Percentiles rank a stretch among this genome's conserved stretches.
Conservation (phyloP, 2,113 vertebrate species). For the Datnioides undecimradiatus region DNA sequence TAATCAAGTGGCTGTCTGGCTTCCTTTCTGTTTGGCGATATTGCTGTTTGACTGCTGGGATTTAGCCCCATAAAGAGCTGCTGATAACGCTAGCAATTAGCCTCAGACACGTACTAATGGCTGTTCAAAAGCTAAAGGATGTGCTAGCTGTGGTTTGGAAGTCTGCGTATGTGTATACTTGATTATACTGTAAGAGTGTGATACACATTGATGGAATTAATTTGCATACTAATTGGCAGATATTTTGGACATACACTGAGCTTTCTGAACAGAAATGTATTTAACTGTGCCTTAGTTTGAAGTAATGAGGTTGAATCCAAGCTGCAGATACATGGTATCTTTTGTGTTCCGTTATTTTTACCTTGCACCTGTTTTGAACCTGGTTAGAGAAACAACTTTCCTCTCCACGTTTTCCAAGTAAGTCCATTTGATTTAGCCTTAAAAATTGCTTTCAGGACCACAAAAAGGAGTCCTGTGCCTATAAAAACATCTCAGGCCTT, state of each 20-base stretch:
- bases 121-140: conserved; percentile 44
- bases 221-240: conserved; percentile 60
- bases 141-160: conserved; percentile 27
- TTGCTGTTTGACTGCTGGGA: conserved; percentile 66
- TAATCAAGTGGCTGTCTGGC: conserved; percentile 73
- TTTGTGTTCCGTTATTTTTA: conserved; percentile 23
- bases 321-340: conserved; percentile 1
- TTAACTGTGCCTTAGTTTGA: conserved; percentile 22
- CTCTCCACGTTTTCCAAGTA: conserved; percentile 4
- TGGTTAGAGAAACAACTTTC: background rate
- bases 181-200: conserved; percentile 30
- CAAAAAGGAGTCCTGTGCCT: background rate
- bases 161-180: conserved; percentile 17
- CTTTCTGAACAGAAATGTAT: conserved; percentile 35
- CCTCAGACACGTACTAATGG: conserved; percentile 40
- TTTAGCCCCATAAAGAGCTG: conserved; percentile 34
- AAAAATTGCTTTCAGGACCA: conserved; percentile 16
- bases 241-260: conserved; percentile 33
- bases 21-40: conserved; percentile 58
- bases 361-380: conserved; percentile 1
- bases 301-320: conserved; percentile 34
- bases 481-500: conserved; percentile 14
- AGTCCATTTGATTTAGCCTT: background rate
- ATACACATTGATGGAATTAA: conserved; percentile 45
- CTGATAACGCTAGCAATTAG: conserved; percentile 68